Percentiles rank a stretch among this genome's conserved stretches.
Conservation (phyloP, 2,113 vertebrate species). For the Rhadina sibilatrix region DNA sequence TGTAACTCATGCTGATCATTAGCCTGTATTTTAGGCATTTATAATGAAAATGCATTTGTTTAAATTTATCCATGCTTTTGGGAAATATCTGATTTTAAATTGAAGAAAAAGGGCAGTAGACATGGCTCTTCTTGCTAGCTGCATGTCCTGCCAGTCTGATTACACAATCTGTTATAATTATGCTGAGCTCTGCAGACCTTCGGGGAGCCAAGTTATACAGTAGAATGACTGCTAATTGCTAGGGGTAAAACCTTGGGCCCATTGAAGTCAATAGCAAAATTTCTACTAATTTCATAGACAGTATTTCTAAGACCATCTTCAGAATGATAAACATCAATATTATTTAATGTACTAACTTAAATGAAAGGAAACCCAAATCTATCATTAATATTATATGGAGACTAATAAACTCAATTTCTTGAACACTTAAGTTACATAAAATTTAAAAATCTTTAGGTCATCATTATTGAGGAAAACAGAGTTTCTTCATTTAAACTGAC, state of each 20-base stretch:
- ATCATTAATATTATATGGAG: not conserved
- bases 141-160: slow-evolving; percentile 36
- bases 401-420: not conserved
- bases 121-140: not conserved
- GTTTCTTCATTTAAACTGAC: not conserved
- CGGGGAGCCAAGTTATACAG: slow-evolving; percentile 1
- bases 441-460: not conserved
- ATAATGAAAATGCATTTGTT: slow-evolving; percentile 21
- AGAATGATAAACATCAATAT: slow-evolving; percentile 15
- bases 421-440: not conserved
- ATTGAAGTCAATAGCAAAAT: slow-evolving; percentile 4
- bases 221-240: slow-evolving; percentile 58
- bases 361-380: slow-evolving; percentile 15
- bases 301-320: slow-evolving; percentile 9
- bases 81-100: not conserved
- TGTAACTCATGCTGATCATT: slow-evolving; percentile 47
- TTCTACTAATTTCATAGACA: slow-evolving; percentile 17
- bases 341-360: slow-evolving; percentile 27
- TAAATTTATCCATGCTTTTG: not conserved
- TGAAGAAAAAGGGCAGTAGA: not conserved
- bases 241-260: slow-evolving; percentile 25
- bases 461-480: not conserved
- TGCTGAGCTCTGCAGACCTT: slow-evolving; percentile 45
- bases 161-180: slow-evolving; percentile 44
- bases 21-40: slow-evolving; percentile 9